Percentiles rank a stretch among this genome's conserved stretches.
Evolutionary conservation across 2,888 invertebrate genomes (phyloP).

Genomic region (Smittia aterrima): DNA sequence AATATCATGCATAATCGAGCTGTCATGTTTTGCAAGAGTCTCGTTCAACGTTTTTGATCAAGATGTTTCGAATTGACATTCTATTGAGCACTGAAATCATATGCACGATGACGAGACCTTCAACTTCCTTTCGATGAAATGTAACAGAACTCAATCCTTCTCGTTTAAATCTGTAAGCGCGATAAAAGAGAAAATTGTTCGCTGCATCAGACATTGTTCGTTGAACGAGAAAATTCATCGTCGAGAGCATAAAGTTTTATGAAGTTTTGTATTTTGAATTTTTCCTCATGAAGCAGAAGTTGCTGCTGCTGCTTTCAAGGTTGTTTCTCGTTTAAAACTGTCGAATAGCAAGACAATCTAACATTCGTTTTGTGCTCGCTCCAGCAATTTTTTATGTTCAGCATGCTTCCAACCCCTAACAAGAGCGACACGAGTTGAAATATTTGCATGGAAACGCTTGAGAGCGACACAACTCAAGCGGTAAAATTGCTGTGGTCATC

Average conservation of each 20-base stretch:
- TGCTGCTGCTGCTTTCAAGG: conserved; percentile 11
- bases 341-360: background rate
- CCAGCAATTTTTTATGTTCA: conserved; percentile 22
- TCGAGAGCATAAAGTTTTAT: conserved; percentile 35
- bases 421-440: background rate
- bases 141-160: background rate
- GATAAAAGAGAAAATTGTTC: background rate
- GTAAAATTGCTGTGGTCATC: conserved; percentile 37
- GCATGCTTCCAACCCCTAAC: background rate
- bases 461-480: conserved; percentile 19
- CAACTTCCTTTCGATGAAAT: background rate
- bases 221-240: background rate
- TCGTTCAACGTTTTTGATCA: conserved; percentile 7
- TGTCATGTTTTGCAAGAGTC: background rate
- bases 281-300: conserved; percentile 10
- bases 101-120: background rate
- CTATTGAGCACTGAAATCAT: background rate
- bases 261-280: conserved; percentile 38
- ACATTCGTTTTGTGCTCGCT: conserved; percentile 11
- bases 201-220: background rate
- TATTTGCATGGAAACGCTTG: conserved; percentile 21
- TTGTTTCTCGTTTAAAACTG: conserved; percentile 2
- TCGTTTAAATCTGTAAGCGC: background rate
- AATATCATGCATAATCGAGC: conserved; percentile 15
- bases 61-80: conserved; percentile 1